Conservation (phyloP, 2,888 invertebrate genomes). For the Rhagophthalmus giganteus region DNA sequence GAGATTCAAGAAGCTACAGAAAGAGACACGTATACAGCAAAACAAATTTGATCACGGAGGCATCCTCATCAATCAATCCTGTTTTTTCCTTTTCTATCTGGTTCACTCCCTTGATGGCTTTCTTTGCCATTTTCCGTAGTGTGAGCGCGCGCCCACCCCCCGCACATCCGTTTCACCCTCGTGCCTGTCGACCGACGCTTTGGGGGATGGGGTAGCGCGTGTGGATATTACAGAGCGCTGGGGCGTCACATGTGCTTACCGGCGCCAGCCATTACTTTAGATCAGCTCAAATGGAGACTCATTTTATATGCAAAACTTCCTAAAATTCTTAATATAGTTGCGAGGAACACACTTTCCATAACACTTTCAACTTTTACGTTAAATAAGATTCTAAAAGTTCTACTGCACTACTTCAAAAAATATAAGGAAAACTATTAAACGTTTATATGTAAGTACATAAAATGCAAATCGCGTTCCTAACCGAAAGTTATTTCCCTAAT, state of each 20-base stretch:
- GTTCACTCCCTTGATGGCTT: constrained; percentile 52
- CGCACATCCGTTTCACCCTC: constrained; percentile 35
- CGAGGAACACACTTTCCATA: constrained; percentile 16
- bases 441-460: no score
- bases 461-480: no score
- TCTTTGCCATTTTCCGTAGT: constrained; percentile 53
- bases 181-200: constrained; percentile 33
- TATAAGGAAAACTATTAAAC: no score
- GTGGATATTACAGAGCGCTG: constrained; percentile 40
- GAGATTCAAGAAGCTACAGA: constrained; percentile 42
- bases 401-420: no score
- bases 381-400: no score
- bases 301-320: constrained; percentile 40
- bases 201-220: constrained; percentile 35
- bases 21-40: constrained; percentile 53
- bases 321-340: constrained; percentile 29
- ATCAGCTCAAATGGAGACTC: constrained; percentile 35
- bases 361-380: constrained; percentile 18
- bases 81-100: constrained; percentile 50
- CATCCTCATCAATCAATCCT: constrained; percentile 57
- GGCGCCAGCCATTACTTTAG: constrained; percentile 48
- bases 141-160: constrained; percentile 41
- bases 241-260: constrained; percentile 46
- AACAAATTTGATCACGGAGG: constrained; percentile 57
- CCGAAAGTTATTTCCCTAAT: no score